Base-by-base conservation (phyloP, 2,797 vertebrate species). In the Neosilurus hyrtlii region DNA sequence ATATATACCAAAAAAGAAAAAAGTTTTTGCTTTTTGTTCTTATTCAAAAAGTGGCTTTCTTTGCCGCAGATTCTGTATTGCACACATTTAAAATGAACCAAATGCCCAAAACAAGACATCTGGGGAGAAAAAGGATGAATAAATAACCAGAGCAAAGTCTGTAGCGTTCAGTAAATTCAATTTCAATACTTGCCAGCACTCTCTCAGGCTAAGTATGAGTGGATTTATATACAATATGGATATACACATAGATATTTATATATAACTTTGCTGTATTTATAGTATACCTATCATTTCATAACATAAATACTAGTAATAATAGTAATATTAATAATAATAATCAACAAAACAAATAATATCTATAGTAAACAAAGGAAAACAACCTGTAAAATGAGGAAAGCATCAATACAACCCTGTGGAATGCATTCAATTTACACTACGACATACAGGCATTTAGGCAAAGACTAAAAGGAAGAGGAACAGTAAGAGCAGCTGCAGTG, bases 311-410 rank as follows among this genome's bases (percentile, higher is more conserved):
- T 78, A 84, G 84, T 80, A 84, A 85, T 83, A 74, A 74, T 43
- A 66, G 79, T 83, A 70, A 66, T 77, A 84, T 78, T 83, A 88
- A 63, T 81, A n/a, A 75, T 84, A 70, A 75, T 82, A 82, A 70
- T 81, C 52, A 80, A 78, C 68, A 67, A 61, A 83, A 83, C 61
- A 26, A 81, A 72, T 83, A 90, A 91, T 91, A 88, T 93, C 90
- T 91, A 93, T 90, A 89, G 86, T 89, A 92, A 94, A 94, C 92
- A 93, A 92, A 93, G 92, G 89, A 90, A 92, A 85, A 92, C 92
- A 94, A 63, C 10, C 91, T 93, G 89, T 91, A 92, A 92, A 91
- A 91, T 89, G n/a, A 92, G 91, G 89, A 92, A 89, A 86, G 90
- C 87, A 84, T 88, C 87, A 89, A 89, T 90, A 89, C 88, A 89